phyloP scores from a whole-genome alignment of 2,113 vertebrate species.

The Garra rufa region DNA sequence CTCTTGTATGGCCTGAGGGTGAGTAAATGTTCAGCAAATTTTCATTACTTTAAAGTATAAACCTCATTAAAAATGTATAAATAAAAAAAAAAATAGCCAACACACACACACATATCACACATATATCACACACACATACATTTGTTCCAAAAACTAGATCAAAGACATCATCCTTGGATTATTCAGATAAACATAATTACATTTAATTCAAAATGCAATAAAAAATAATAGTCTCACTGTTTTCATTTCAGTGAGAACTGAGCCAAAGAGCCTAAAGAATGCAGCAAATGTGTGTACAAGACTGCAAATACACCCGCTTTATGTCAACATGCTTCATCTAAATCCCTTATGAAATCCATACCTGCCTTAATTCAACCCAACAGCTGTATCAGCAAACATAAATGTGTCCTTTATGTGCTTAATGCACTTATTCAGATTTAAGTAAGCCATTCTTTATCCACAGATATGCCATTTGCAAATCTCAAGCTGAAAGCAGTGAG shows the following conservation, averaged over 20 bases:
- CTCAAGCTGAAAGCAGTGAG: neutral
- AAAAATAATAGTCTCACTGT: too few relatives aligned
- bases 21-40: too few relatives aligned
- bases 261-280: neutral
- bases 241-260: neutral
- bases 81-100: neutral
- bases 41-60: neutral
- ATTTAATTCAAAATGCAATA: neutral
- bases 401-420: neutral
- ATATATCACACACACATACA: neutral
- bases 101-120: neutral
- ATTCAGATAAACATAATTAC: too few relatives aligned
- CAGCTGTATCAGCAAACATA: constrained; percentile 23
- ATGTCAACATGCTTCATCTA: neutral
- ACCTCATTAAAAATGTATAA: neutral
- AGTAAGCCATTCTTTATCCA: constrained; percentile 11
- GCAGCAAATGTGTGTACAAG: neutral
- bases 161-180: neutral
- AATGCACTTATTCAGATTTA: constrained; percentile 13
- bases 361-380: neutral
- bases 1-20: too few relatives aligned
- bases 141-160: neutral
- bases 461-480: neutral
- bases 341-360: constrained; percentile 30
- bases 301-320: neutral